A percentile compares a stretch with the other conserved stretches of the same genome.
Evolutionary conservation across 2,888 invertebrate species (phyloP).

Genomic region (Abrostola triplasia): DNA sequence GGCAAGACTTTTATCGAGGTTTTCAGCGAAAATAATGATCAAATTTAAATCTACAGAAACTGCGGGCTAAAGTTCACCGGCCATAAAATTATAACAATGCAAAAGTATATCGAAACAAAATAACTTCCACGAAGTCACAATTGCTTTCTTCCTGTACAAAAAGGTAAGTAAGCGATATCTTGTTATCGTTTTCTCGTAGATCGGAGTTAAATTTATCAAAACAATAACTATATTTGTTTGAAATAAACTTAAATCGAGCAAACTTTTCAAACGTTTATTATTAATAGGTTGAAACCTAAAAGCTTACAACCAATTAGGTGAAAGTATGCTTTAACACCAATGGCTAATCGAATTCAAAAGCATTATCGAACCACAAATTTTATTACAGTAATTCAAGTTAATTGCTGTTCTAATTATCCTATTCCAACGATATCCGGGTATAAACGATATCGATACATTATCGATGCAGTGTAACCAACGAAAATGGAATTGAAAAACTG

Average conservation of each 20-base stretch:
- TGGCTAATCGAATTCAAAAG: slow-evolving; percentile 41
- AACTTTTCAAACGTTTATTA: no score
- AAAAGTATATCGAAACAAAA: slow-evolving; percentile 43
- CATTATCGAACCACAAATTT: slow-evolving; percentile 28
- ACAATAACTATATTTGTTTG: slow-evolving; percentile 14
- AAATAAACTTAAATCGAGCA: background rate
- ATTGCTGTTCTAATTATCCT: slow-evolving; percentile 30
- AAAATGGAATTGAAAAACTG: slow-evolving; percentile 16
- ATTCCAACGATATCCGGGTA: slow-evolving; percentile 16
- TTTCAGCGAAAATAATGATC: slow-evolving; percentile 15
- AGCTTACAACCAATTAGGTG: slow-evolving; percentile 9
- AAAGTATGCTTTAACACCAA: slow-evolving; percentile 31
- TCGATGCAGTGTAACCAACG: slow-evolving; percentile 8
- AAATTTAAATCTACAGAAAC: slow-evolving; percentile 13
- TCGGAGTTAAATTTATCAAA: slow-evolving; percentile 8
- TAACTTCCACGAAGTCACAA: slow-evolving; percentile 35
- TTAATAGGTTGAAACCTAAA: background rate
- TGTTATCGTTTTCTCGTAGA: slow-evolving; percentile 10
- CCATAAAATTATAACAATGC: slow-evolving; percentile 42
- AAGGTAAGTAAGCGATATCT: slow-evolving; percentile 33
- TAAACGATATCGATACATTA: slow-evolving; percentile 23
- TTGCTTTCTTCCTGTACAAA: slow-evolving; percentile 33
- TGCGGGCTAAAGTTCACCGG: slow-evolving; percentile 32
- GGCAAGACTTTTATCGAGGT: background rate
- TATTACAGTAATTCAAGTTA: slow-evolving; percentile 30